phyloP scores from a whole-genome alignment of 2,888 invertebrate genomes.

The Venusia cambrica region DNA sequence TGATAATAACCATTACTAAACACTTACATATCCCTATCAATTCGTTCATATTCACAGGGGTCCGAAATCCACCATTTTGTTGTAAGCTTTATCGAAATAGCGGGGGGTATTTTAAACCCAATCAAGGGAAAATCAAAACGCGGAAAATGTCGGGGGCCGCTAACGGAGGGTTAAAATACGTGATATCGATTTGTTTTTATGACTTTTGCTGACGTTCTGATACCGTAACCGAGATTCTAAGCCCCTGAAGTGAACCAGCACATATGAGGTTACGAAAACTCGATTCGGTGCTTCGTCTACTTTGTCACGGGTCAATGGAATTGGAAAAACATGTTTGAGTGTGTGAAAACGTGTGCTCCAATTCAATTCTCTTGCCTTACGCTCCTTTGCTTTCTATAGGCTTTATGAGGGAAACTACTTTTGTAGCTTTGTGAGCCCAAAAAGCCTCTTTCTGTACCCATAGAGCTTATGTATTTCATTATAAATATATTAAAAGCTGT shows the following conservation, averaged over 20 bases:
- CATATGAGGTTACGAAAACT: slow-evolving; percentile 8
- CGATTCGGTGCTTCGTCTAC: slow-evolving; percentile 2
- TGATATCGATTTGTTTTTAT: slow-evolving; percentile 77
- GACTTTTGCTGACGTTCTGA: slow-evolving; percentile 67
- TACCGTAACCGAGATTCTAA: slow-evolving; percentile 43
- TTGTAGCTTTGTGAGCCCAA: too few relatives aligned
- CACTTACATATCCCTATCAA: slow-evolving; percentile 33
- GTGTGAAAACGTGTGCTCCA: too few relatives aligned
- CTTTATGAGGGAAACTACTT: too few relatives aligned
- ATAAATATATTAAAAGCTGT: too few relatives aligned
- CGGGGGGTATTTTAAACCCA: slow-evolving; percentile 75
- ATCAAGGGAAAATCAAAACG: slow-evolving; percentile 78
- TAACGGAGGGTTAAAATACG: slow-evolving; percentile 75
- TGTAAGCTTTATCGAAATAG: slow-evolving; percentile 65
- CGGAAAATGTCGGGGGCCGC: slow-evolving; percentile 73
- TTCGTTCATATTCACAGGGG: slow-evolving; percentile 49
- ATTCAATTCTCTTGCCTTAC: too few relatives aligned
- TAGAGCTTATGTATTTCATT: too few relatives aligned
- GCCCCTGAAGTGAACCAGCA: slow-evolving; percentile 23
- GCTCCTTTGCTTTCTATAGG: too few relatives aligned
- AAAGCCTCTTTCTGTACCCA: too few relatives aligned
- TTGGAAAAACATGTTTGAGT: too few relatives aligned
- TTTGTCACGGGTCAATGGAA: slow-evolving; percentile 4
- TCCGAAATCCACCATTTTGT: slow-evolving; percentile 55
- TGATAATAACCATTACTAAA: slow-evolving; percentile 25